Evolutionary conservation across 2,797 vertebrate species (phyloP).

Genomic region (Neosilurus hyrtlii): DNA sequence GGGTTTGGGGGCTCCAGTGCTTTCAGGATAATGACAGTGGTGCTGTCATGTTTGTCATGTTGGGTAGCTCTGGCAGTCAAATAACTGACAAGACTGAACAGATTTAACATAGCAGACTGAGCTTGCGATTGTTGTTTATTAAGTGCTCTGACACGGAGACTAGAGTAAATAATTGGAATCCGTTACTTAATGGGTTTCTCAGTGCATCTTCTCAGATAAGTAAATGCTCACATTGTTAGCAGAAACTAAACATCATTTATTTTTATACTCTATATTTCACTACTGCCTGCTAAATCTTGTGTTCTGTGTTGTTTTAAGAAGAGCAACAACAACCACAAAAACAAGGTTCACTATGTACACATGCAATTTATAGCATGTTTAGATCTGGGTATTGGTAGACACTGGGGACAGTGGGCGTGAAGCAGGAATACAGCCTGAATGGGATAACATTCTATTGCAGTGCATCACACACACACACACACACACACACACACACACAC

Average conservation of each 20-base stretch:
- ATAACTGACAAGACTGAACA: slow-evolving; percentile 23
- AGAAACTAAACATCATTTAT: slow-evolving; percentile 6
- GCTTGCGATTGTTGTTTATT: slow-evolving; percentile 40
- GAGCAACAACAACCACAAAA: not conserved
- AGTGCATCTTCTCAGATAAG: slow-evolving; percentile 15
- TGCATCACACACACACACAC: not conserved
- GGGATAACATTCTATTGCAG: not conserved
- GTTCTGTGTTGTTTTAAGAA: not conserved
- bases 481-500: slow-evolving; percentile 9
- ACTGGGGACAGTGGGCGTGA: not conserved
- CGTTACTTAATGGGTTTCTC: slow-evolving; percentile 24
- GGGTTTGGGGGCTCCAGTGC: slow-evolving; percentile 8
- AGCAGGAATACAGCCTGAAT: not conserved
- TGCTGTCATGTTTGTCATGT: slow-evolving; percentile 45
- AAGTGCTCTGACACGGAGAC: slow-evolving; percentile 28
- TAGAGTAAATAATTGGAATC: slow-evolving; percentile 42
- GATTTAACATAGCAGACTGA: slow-evolving; percentile 44
- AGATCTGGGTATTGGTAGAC: not conserved
- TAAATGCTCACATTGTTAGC: slow-evolving; percentile 25
- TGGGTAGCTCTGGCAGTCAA: slow-evolving; percentile 26
- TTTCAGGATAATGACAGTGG: slow-evolving; percentile 34
- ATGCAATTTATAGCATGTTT: not conserved
- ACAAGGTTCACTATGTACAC: not conserved
- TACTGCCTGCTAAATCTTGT: not conserved
- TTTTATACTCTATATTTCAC: slow-evolving; percentile 7